phyloP scores from a whole-genome alignment of 2,113 vertebrate genomes.

The Cebus imitator region DNA sequence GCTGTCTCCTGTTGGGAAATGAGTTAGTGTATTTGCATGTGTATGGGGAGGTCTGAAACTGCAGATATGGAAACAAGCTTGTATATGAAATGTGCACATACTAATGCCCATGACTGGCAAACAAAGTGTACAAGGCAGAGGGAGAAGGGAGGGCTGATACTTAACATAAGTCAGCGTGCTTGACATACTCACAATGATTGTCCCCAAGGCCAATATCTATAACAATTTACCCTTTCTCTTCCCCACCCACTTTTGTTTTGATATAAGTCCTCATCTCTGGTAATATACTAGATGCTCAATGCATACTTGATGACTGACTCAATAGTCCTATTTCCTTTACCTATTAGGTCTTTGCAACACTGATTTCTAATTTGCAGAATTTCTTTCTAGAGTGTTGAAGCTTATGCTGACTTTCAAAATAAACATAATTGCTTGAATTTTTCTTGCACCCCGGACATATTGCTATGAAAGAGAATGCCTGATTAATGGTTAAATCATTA shows the following conservation, averaged over 20 bases:
- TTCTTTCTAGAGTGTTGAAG: not conserved
- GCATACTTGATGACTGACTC: not conserved
- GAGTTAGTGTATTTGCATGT: not conserved
- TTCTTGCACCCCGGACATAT: not conserved
- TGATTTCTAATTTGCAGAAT: not conserved
- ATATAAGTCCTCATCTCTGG: not conserved
- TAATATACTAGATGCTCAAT: not conserved
- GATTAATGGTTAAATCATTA: not conserved
- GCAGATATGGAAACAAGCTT: not conserved
- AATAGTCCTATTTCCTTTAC: not conserved
- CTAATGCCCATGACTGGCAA: not conserved
- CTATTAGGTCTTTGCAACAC: not conserved
- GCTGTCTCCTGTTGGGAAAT: not conserved
- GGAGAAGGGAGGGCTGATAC: accelerated
- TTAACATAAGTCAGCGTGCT: not conserved
- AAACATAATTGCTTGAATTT: not conserved
- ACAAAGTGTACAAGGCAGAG: not conserved
- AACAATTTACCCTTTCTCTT: not conserved
- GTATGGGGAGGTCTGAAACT: not conserved
- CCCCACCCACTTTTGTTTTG: too few species aligned
- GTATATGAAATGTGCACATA: not conserved
- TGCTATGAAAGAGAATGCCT: not conserved
- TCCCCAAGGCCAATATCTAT: not conserved
- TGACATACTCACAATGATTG: not conserved
- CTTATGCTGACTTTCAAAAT: not conserved